Conservation (phyloP, 2,888 invertebrate species). For the Yponomeuta cagnagella region DNA sequence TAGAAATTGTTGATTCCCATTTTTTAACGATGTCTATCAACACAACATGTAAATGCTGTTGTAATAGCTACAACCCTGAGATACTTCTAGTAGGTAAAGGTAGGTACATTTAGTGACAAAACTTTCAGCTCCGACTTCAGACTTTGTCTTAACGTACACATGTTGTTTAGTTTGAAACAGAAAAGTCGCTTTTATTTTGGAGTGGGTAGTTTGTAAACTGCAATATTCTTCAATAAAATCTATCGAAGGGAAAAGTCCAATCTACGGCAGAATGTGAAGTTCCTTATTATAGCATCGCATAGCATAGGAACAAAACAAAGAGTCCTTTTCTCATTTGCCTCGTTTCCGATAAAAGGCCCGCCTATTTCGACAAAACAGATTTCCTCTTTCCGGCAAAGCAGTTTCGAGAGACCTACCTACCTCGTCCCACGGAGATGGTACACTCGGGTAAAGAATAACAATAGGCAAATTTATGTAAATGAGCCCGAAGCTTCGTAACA, state of each 20-base stretch:
- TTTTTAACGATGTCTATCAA: too few relatives aligned
- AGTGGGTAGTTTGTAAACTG: too few relatives aligned
- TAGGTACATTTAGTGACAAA: too few relatives aligned
- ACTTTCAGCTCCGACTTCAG: too few relatives aligned
- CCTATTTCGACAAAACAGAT: conserved; percentile 65
- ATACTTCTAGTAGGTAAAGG: too few relatives aligned
- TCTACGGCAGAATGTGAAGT: conserved; percentile 9
- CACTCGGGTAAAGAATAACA: conserved; percentile 58
- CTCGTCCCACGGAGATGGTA: conserved; percentile 39
- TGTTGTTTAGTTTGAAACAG: too few relatives aligned
- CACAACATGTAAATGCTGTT: too few relatives aligned
- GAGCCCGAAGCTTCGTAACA: conserved; percentile 59
- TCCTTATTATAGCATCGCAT: conserved; percentile 20
- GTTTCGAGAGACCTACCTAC: conserved; percentile 46
- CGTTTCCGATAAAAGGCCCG: conserved; percentile 64
- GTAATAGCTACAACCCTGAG: too few relatives aligned
- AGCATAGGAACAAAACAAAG: conserved; percentile 47
- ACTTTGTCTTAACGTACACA: too few relatives aligned
- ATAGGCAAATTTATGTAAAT: conserved; percentile 74
- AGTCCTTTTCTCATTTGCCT: conserved; percentile 64
- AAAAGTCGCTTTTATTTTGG: too few relatives aligned
- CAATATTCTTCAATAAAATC: too few relatives aligned
- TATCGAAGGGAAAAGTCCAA: background rate
- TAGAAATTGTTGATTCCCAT: too few relatives aligned
- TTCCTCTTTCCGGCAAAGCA: conserved; percentile 39